Base-by-base conservation (phyloP, 2,113 vertebrate genomes). In the Halichoerus grypus region DNA sequence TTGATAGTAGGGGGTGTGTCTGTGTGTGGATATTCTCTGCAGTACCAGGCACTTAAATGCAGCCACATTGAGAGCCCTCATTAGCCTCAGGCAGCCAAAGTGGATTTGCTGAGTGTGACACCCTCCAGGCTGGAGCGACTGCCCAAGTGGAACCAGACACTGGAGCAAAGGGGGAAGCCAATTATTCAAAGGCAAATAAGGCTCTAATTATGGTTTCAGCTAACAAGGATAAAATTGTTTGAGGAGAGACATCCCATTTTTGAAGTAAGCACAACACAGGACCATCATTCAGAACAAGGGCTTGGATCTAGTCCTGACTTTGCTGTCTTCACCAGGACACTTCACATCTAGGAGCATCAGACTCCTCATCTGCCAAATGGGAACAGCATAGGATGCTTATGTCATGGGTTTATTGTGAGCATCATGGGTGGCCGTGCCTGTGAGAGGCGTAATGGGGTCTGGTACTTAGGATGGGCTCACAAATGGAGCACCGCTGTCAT, bases 131-230 rank as follows among this genome's bases (percentile, higher is more conserved):
- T 57, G 10, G 63, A 92, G 84, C 7, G 1, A 87, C 39, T 71
- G 77, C 72, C 89, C 93, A 72, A 67, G 86, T 89, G 49, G 67
- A 95, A 85, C 71, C 82, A 86, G 88, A 77, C 15, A 79, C 55
- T 33, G 53, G 72, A 96, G 79, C 36, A 77, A 33, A 90, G 83
- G 82, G 31, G 72, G 89, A 88, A 93, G 74, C 95, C 83, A 95
- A 84, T 96, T 83, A 96, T 21, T 74, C 65, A 76, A 57, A 93
- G 65, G 67, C 97, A 87, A 95, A 95, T 31, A 61, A 95, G 82
- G 49, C 39, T 88, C 31, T 97, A 42, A 72, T 85, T 88, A 61
- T 61, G 89, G 76, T 81, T 84, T 88, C 24, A 76, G 63, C 84
- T 88, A 81, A 96, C 61, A 81, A 86, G 59, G 59, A 22, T 63